These are phyloP conservation scores for Aphelinus certus DNA, from an alignment of 1,140 invertebrate genomes.

Conservation along the genomic window DNA sequence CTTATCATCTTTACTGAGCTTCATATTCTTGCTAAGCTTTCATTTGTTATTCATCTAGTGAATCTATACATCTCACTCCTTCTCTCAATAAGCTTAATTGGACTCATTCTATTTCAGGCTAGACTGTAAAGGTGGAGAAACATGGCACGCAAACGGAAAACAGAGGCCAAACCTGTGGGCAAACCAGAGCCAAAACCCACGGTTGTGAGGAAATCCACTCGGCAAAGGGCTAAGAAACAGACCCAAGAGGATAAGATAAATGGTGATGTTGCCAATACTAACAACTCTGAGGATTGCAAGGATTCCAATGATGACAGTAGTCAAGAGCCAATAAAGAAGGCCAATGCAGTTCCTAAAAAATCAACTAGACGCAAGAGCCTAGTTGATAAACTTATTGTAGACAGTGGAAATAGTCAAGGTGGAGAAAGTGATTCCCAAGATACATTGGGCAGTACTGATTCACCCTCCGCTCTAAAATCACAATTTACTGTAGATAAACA, in stretches of 20 bases:
- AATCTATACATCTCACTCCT: no score
- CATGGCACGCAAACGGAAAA: constrained; percentile 58
- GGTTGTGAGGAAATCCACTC: constrained; percentile 57
- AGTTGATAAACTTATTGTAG: constrained; percentile 32
- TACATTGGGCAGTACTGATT: constrained; percentile 32
- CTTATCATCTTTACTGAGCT: no score
- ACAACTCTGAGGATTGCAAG: constrained; percentile 43
- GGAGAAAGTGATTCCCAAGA: constrained; percentile 49
- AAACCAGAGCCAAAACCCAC: constrained; percentile 50
- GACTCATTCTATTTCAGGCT: constrained; percentile 43
- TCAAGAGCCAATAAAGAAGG: constrained; percentile 43
- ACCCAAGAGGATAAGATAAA: constrained; percentile 52
- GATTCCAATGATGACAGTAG: constrained; percentile 43
- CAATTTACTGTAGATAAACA: constrained; percentile 30
- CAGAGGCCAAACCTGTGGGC: constrained; percentile 49
- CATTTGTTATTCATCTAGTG: neutral
- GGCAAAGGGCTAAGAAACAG: constrained; percentile 59
- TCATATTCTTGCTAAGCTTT: neutral
- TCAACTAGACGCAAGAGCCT: constrained; percentile 41
- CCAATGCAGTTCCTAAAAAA: constrained; percentile 46
- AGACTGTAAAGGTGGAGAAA: constrained; percentile 40
- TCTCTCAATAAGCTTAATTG: neutral
- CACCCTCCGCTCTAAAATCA: constrained; percentile 31
- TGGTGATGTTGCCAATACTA: constrained; percentile 47
- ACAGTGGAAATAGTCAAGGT: constrained; percentile 37